Percentiles rank a stretch among this genome's conserved stretches.
Conservation (phyloP, 2,888 invertebrate species). For the Conchocele bisecta region DNA sequence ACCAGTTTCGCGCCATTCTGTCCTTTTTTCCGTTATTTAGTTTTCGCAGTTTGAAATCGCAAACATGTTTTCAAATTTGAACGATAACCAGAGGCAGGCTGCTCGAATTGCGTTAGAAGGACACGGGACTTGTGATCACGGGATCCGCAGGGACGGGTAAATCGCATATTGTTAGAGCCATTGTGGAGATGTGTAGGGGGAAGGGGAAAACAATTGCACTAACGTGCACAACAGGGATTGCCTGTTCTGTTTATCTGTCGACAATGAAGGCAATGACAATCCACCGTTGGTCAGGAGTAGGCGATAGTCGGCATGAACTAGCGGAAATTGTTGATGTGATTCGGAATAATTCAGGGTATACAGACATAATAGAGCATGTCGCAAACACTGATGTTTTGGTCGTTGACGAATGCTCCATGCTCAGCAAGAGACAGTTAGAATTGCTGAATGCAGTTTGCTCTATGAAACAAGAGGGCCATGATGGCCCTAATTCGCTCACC, state of each 20-base stretch:
- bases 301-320: not conserved
- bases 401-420: slow-evolving; percentile 12
- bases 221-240: not conserved
- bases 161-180: not conserved
- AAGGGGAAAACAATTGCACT: not conserved
- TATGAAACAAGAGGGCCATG: too few relatives aligned
- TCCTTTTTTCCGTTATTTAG: too few relatives aligned
- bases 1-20: too few relatives aligned
- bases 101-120: too few relatives aligned
- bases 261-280: not conserved
- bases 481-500: too few relatives aligned
- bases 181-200: not conserved
- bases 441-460: too few relatives aligned
- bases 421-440: not conserved
- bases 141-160: not conserved
- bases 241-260: not conserved
- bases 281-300: not conserved
- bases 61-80: too few relatives aligned
- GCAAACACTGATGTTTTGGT: not conserved
- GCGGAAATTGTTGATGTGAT: not conserved
- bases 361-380: not conserved
- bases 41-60: too few relatives aligned
- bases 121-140: too few relatives aligned
- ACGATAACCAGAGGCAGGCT: too few relatives aligned
- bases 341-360: not conserved